phyloP scores from a whole-genome alignment of 2,797 vertebrate genomes.

The Cuniculus paca region DNA sequence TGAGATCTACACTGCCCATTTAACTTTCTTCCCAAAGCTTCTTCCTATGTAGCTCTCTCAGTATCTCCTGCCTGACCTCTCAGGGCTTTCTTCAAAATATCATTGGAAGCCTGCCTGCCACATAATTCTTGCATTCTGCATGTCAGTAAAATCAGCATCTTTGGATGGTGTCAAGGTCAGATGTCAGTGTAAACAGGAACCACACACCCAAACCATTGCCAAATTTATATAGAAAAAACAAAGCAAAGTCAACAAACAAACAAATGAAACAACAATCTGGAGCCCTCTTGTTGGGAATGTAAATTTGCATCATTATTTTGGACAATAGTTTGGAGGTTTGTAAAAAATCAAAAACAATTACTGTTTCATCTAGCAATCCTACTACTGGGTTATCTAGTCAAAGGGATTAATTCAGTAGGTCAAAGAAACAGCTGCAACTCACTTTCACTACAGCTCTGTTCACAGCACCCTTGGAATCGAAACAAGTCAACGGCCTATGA shows the following conservation, averaged over 20 bases:
- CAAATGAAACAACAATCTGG: not conserved
- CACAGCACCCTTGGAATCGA: not conserved
- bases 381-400: not conserved
- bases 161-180: not conserved
- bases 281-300: not conserved
- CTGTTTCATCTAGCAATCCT: not conserved
- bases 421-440: not conserved
- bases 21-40: not conserved
- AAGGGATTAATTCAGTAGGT: not conserved
- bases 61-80: not conserved
- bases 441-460: not conserved
- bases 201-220: not conserved
- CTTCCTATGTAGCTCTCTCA: not conserved
- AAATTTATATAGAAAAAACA: not conserved
- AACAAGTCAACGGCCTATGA: not conserved
- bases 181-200: not conserved
- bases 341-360: not conserved
- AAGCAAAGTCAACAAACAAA: too few species aligned
- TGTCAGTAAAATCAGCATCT: not conserved
- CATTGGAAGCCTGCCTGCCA: not conserved
- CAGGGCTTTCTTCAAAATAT: not conserved
- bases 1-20: not conserved
- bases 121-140: not conserved
- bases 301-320: not conserved
- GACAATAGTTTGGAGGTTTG: not conserved